These are phyloP conservation scores for Ochlodes sylvanus DNA, from an alignment of 2,888 invertebrate species.

Conservation along the genomic window DNA sequence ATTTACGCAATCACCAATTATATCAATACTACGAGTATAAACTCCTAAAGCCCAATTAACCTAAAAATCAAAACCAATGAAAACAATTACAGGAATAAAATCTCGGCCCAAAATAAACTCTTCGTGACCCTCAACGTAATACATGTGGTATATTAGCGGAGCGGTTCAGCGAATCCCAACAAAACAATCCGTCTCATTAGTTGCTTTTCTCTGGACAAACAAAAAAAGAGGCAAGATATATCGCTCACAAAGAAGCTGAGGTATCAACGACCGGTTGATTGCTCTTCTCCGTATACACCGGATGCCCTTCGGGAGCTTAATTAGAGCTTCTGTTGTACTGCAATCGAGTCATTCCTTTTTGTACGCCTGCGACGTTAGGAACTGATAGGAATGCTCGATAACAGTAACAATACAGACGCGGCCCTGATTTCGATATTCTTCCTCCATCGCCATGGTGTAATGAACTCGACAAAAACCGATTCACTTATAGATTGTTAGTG, in stretches of 20 bases:
- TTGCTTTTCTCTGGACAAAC: constrained; percentile 49
- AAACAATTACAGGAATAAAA: constrained; percentile 23
- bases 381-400: constrained; percentile 36
- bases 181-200: constrained; percentile 62
- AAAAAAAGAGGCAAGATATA: constrained; percentile 42
- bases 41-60: neutral
- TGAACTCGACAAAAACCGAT: constrained; percentile 26
- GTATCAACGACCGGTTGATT: constrained; percentile 79
- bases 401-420: constrained; percentile 35
- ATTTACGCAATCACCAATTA: too few relatives aligned
- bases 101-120: constrained; percentile 35
- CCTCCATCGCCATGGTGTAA: constrained; percentile 2
- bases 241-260: constrained; percentile 48
- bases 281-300: constrained; percentile 53
- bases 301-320: constrained; percentile 69
- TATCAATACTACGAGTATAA: too few relatives aligned
- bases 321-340: constrained; percentile 50
- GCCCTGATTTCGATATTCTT: constrained; percentile 25
- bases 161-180: constrained; percentile 51
- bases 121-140: constrained; percentile 36
- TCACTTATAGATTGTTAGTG: neutral
- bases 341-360: constrained; percentile 38
- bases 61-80: neutral
- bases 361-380: constrained; percentile 34
- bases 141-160: constrained; percentile 36